These are phyloP conservation scores for Charina bottae DNA, from an alignment of 2,113 vertebrate species.

Conservation along the genomic window DNA sequence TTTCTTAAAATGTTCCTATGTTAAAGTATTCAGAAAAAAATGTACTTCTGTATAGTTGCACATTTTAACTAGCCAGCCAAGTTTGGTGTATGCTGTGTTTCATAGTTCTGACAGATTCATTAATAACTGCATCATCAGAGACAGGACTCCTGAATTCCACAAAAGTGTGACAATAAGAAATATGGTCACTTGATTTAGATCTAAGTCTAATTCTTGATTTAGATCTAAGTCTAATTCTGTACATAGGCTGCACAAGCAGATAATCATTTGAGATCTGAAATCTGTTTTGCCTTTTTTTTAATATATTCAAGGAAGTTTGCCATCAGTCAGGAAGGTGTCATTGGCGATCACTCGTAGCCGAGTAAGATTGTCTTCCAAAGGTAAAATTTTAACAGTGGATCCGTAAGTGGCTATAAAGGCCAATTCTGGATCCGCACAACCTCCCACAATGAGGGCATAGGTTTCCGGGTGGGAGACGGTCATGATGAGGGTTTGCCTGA, in stretches of 20 bases:
- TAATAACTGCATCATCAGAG: not conserved
- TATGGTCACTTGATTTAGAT: not conserved
- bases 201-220: too few relatives aligned
- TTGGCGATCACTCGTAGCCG: too few relatives aligned
- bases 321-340: slow-evolving; percentile 1
- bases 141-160: not conserved
- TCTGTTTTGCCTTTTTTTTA: slow-evolving; percentile 1
- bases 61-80: not conserved
- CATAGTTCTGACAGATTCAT: not conserved
- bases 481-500: too few relatives aligned
- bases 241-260: not conserved
- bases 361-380: too few relatives aligned
- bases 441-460: too few relatives aligned
- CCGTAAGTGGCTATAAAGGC: too few relatives aligned
- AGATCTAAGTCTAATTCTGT: not conserved
- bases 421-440: too few relatives aligned
- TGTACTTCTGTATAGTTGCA: not conserved
- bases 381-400: too few relatives aligned
- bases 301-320: not conserved
- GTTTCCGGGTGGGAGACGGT: too few relatives aligned
- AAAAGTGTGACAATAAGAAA: not conserved
- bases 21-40: not conserved
- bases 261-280: slow-evolving; percentile 10
- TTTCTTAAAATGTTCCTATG: not conserved
- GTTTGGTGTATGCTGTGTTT: not conserved